A percentile compares a stretch with the other conserved stretches of the same genome.
These are phyloP conservation scores for Mirza zaza DNA, from an alignment of 2,113 vertebrate species.

Conservation along the genomic window DNA sequence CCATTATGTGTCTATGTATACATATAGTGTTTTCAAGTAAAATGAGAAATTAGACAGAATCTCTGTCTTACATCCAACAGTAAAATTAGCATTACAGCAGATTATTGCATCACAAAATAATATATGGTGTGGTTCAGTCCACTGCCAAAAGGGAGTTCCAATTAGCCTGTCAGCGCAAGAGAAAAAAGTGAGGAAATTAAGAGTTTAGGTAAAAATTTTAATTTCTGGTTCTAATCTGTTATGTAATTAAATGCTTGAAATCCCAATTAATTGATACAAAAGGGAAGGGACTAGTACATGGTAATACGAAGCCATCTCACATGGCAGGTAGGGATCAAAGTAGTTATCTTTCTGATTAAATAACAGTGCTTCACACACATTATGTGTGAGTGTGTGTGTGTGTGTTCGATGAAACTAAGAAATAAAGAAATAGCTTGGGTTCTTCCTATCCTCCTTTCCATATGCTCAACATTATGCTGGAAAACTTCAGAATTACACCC, in stretches of 20 bases:
- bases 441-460: accelerated
- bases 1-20: background rate
- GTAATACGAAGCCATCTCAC: background rate
- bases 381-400: background rate
- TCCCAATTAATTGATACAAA: background rate
- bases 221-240: background rate
- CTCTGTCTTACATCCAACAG: background rate
- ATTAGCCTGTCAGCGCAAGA: background rate
- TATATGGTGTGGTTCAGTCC: background rate
- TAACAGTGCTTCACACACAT: background rate
- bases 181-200: background rate
- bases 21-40: background rate
- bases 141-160: background rate
- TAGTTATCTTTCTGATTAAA: background rate
- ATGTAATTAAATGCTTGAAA: background rate
- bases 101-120: background rate
- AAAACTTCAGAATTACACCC: background rate
- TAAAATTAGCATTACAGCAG: background rate
- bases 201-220: background rate
- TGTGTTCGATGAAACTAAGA: background rate
- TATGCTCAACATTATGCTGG: background rate
- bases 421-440: background rate
- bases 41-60: background rate
- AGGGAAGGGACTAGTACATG: background rate
- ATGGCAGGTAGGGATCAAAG: background rate